These are phyloP conservation scores for Scaeva pyrastri DNA, from an alignment of 2,888 invertebrate genomes.

Conservation along the genomic window DNA sequence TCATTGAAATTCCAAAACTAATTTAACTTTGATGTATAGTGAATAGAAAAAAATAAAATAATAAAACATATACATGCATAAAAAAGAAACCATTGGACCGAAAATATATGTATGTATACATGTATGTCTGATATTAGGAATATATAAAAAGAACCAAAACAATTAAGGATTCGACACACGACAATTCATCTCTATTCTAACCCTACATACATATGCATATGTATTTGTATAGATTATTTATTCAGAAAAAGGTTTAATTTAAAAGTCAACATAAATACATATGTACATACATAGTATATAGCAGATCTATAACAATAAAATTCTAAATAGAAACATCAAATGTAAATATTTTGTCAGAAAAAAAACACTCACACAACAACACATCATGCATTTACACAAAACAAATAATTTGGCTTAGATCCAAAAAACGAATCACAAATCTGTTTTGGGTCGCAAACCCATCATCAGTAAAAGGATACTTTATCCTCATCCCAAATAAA, in stretches of 20 bases:
- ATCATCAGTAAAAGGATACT: neutral
- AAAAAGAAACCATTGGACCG: too few species aligned
- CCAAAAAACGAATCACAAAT: slow-evolving; percentile 66
- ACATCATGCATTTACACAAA: neutral
- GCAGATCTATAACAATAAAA: slow-evolving; percentile 21
- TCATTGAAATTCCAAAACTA: slow-evolving; percentile 73
- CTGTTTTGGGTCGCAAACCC: slow-evolving; percentile 30
- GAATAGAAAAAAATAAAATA: slow-evolving; percentile 28
- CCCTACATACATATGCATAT: too few species aligned
- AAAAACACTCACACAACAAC: slow-evolving; percentile 6
- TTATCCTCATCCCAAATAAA: too few species aligned
- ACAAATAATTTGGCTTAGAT: slow-evolving; percentile 58
- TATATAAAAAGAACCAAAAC: slow-evolving; percentile 40
- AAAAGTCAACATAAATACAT: slow-evolving; percentile 68
- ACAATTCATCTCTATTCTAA: neutral
- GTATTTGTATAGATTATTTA: neutral
- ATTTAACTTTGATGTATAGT: slow-evolving; percentile 68
- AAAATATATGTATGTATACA: too few species aligned
- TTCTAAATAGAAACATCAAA: slow-evolving; percentile 13
- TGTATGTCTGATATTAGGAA: neutral
- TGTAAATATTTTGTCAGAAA: slow-evolving; percentile 13
- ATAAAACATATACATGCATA: neutral
- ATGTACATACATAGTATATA: too few species aligned
- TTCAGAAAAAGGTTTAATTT: slow-evolving; percentile 56
- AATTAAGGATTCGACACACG: slow-evolving; percentile 59